phyloP scores from a whole-genome alignment of 1,140 invertebrate species.

The Batillaria attramentaria region DNA sequence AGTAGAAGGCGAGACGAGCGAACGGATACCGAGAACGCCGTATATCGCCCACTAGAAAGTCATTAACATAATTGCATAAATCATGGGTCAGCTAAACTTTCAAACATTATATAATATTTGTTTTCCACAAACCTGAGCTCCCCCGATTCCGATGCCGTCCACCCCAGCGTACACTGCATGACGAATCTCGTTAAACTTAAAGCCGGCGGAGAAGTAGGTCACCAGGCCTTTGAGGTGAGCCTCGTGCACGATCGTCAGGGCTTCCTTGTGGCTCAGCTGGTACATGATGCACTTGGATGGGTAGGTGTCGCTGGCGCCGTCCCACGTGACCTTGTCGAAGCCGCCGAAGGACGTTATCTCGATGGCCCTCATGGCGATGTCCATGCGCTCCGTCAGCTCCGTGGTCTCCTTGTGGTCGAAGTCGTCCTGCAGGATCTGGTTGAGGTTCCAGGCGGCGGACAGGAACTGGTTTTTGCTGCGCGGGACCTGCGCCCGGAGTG shows the following conservation, averaged over 20 bases:
- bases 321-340: constrained; percentile 56
- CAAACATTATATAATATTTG: too few relatives aligned
- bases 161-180: constrained; percentile 54
- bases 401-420: constrained; percentile 35
- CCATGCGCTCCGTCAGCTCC: constrained; percentile 41
- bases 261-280: constrained; percentile 54
- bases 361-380: constrained; percentile 51
- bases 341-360: constrained; percentile 53
- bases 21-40: too few relatives aligned
- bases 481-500: constrained; percentile 49
- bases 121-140: too few relatives aligned
- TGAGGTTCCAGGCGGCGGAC: constrained; percentile 59
- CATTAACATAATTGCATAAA: too few relatives aligned
- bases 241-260: constrained; percentile 53
- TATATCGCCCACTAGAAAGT: too few relatives aligned
- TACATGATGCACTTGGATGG: constrained; percentile 59
- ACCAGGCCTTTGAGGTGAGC: constrained; percentile 53
- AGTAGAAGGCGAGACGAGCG: too few relatives aligned
- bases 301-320: constrained; percentile 53
- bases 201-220: constrained; percentile 56
- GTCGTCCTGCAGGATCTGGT: constrained; percentile 49
- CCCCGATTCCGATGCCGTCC: constrained; percentile 55
- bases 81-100: too few relatives aligned
- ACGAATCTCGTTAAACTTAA: constrained; percentile 57
- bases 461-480: constrained; percentile 47